Conservation (phyloP, 2,888 invertebrate genomes). For the Agrilus mali region DNA sequence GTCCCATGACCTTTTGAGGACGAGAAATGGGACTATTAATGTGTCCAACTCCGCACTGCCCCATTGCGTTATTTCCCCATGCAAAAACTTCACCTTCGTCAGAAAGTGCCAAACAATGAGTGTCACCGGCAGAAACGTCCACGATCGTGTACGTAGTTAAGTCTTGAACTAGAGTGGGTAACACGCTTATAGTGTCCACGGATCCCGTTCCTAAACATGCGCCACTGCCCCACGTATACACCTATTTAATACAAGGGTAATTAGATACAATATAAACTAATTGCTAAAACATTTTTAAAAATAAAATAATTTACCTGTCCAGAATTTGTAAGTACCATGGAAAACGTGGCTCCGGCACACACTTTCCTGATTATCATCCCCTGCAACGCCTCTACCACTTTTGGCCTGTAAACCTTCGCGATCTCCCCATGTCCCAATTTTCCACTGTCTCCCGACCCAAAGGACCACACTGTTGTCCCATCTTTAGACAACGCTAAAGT, state of each 20-base stretch:
- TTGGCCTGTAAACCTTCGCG: conserved; percentile 40
- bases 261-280: not conserved
- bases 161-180: conserved; percentile 42
- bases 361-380: conserved; percentile 43
- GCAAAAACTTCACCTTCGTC: conserved; percentile 41
- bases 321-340: conserved; percentile 38
- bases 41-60: conserved; percentile 52
- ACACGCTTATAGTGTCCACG: conserved; percentile 40
- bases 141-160: conserved; percentile 38
- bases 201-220: conserved; percentile 45
- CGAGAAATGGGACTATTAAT: conserved; percentile 43
- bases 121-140: conserved; percentile 48
- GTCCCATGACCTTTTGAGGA: conserved; percentile 42
- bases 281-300: not conserved
- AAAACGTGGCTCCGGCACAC: conserved; percentile 42
- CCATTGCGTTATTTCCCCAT: conserved; percentile 53
- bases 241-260: conserved; percentile 13
- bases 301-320: conserved; percentile 30
- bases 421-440: conserved; percentile 36
- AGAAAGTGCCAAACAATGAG: conserved; percentile 47
- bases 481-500: conserved; percentile 40
- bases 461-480: conserved; percentile 44
- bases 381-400: conserved; percentile 43
- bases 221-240: conserved; percentile 52
- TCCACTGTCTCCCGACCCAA: conserved; percentile 44